Evolutionary conservation across 2,888 invertebrate species (phyloP).

Genomic region (Hemithea aestivaria): DNA sequence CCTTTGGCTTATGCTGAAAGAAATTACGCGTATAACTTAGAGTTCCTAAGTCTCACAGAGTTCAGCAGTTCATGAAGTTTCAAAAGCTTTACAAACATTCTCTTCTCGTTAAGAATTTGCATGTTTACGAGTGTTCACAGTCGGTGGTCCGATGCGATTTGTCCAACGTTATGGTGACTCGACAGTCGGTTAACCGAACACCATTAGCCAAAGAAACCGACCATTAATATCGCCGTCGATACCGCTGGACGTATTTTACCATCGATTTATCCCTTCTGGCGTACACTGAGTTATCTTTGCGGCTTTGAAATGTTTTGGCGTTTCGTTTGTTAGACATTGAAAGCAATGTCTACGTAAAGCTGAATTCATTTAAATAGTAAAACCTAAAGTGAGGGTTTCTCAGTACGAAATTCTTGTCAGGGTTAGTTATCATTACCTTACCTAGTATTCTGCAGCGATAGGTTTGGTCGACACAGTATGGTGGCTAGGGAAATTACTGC

Average conservation of each 20-base stretch:
- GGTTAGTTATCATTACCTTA: too few relatives aligned
- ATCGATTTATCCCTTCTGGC: slow-evolving; percentile 51
- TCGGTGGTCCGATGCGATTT: slow-evolving; percentile 69
- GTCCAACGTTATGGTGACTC: slow-evolving; percentile 59
- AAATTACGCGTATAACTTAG: too few relatives aligned
- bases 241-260: slow-evolving; percentile 51
- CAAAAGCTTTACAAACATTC: too few relatives aligned
- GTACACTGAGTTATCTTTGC: slow-evolving; percentile 53
- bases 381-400: too few relatives aligned
- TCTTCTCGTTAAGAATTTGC: slow-evolving; percentile 62
- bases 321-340: slow-evolving; percentile 41
- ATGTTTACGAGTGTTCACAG: slow-evolving; percentile 62
- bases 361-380: too few relatives aligned
- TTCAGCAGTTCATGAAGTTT: too few relatives aligned
- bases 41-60: too few relatives aligned
- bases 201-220: slow-evolving; percentile 54
- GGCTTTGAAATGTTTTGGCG: slow-evolving; percentile 49
- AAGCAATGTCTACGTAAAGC: slow-evolving; percentile 4
- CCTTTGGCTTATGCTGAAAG: too few relatives aligned
- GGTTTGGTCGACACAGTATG: too few relatives aligned
- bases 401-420: too few relatives aligned
- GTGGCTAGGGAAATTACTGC: too few relatives aligned
- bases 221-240: slow-evolving; percentile 43
- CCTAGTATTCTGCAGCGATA: too few relatives aligned
- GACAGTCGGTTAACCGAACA: slow-evolving; percentile 62